Conservation (phyloP, 2,888 invertebrate species). For the Acheta domesticus region DNA sequence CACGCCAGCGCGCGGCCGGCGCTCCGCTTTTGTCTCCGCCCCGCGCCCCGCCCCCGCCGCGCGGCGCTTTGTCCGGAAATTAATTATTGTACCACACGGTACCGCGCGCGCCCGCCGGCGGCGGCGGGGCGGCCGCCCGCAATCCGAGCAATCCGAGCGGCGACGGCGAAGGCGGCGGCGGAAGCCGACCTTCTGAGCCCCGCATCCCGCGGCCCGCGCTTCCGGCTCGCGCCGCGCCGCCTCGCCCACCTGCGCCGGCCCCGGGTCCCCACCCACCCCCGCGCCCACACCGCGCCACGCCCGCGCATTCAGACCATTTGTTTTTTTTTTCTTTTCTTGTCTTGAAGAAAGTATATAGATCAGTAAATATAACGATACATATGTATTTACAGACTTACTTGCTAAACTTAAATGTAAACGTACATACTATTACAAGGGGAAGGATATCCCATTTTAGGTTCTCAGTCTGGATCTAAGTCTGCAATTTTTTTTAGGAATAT, state of each 20-base stretch:
- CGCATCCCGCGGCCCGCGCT: background rate
- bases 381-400: no score
- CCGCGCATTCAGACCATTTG: no score
- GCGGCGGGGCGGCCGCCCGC: background rate
- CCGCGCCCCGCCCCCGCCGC: background rate
- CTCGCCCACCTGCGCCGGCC: background rate
- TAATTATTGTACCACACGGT: background rate
- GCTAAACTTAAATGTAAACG: no score
- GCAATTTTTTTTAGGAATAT: no score
- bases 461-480: no score
- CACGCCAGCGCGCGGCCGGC: background rate
- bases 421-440: no score
- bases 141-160: background rate
- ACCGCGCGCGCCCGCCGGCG: no score
- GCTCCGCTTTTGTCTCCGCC: slow-evolving; percentile 8
- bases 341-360: no score
- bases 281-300: no score
- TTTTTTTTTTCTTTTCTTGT: no score
- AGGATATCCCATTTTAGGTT: no score
- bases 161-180: background rate
- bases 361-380: no score
- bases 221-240: background rate
- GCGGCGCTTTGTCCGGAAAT: slow-evolving; percentile 11
- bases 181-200: background rate
- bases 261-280: background rate